Evolutionary conservation across 2,888 invertebrate species (phyloP).

Genomic region (Sycophila texana): DNA sequence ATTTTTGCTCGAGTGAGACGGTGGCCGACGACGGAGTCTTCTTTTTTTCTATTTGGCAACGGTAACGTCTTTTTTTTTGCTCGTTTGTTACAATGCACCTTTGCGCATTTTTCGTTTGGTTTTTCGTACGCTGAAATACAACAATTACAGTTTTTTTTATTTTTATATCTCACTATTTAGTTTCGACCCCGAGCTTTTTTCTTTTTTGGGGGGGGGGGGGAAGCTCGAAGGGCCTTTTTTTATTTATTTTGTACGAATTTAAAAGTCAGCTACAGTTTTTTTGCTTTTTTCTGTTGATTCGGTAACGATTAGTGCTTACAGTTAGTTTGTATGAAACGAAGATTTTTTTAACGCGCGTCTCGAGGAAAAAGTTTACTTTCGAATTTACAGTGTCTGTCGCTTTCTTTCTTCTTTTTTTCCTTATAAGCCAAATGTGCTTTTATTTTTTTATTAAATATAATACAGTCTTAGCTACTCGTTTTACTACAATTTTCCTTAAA

Average conservation of each 20-base stretch:
- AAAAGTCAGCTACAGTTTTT: neutral
- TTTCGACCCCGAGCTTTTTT: slow-evolving; percentile 1
- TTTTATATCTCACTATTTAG: slow-evolving; percentile 11
- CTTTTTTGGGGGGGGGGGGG: no score
- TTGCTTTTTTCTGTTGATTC: no score
- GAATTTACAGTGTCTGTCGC: neutral
- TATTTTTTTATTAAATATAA: neutral
- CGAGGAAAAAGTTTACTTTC: slow-evolving; percentile 38
- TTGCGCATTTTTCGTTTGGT: neutral
- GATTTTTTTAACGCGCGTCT: slow-evolving; percentile 16
- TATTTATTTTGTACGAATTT: no score
- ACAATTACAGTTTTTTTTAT: slow-evolving; percentile 3
- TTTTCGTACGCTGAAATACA: neutral
- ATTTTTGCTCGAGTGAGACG: slow-evolving; percentile 15
- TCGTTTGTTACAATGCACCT: neutral
- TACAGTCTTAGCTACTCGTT: no score
- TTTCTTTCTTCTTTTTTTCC: no score
- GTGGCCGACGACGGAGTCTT: slow-evolving; percentile 7
- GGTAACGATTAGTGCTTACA: no score
- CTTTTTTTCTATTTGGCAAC: neutral
- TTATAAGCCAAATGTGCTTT: no score
- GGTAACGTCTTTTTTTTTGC: neutral
- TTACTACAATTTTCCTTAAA: neutral
- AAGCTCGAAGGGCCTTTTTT: neutral
- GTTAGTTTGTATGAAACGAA: neutral